Base-by-base conservation (phyloP, 2,797 vertebrate genomes). In the Lycodopsis pacificus region DNA sequence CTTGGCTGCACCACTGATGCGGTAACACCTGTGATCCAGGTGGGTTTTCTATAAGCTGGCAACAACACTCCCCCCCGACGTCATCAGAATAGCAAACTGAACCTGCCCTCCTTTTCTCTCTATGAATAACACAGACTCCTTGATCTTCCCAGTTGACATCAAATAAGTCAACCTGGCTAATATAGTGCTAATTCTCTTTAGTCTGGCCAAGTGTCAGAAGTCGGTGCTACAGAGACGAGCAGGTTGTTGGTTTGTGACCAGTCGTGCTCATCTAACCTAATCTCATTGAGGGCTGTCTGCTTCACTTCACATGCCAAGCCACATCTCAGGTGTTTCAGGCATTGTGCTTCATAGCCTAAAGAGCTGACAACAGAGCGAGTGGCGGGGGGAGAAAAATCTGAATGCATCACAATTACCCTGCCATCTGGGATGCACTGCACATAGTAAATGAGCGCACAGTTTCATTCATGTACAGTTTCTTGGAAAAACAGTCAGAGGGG, bases 331-430 rank as follows among this genome's bases (percentile, higher is more conserved):
- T 89, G 86, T 83, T 84, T 85, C 79, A 71, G 58, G 87, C 67
- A 62, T 40, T 63, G 51, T 71, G 81, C 75, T 77, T 82, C 63
- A 56, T 54, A 66, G 67, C 69, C 82, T 84, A 73, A 89, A 83
- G 76, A 80, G 88, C 81, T 54, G 84, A 88, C 77, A 87, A 79
- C 83, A 49, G 73, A 84, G 65, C 49, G 10, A 8, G 66, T 25
- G 81, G 73, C 70, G 9, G 71, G n/a, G 56, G 30, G 30, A 1
- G 58, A 85, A 22, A 88, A 86, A 77, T 86, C 71, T 42, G 77
- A 89, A 82, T 68, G 86, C 84, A 87, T 91, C 80, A 84, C 86
- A 92, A 82, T 88, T 76, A 86, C 65, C 74, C 76, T 64, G 77
- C 86, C 87, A 87, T 86, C 85, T 84, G 90, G 85, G 87, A 86